These are phyloP conservation scores for Trachymyrmex cornetzi DNA, from an alignment of 1,140 invertebrate genomes.

Conservation along the genomic window DNA sequence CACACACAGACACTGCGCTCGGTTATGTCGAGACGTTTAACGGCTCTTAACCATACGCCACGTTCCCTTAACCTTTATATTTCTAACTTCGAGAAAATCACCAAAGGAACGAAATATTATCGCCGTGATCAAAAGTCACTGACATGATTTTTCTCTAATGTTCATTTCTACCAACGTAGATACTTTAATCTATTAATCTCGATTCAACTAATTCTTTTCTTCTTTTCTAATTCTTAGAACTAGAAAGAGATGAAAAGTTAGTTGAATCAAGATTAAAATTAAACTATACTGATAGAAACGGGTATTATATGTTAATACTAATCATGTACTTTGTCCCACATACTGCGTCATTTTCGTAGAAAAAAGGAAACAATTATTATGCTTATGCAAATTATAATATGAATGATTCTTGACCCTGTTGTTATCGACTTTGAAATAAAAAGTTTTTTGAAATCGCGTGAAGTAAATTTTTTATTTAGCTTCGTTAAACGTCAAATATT, in stretches of 20 bases:
- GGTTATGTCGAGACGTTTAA: constrained; percentile 72
- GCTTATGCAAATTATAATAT: neutral
- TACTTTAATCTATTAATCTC: no score
- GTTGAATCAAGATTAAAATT: no score
- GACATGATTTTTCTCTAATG: constrained; percentile 16
- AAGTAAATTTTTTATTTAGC: neutral
- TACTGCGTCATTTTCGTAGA: constrained; percentile 5
- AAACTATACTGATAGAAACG: no score
- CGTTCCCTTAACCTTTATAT: constrained; percentile 62
- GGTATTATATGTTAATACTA: neutral
- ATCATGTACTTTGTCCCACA: neutral
- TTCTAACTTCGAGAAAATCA: neutral
- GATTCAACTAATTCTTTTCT: no score
- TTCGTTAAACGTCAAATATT: neutral
- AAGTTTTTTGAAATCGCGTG: neutral
- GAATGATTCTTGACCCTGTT: neutral
- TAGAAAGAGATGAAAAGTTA: no score
- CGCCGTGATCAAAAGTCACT: neutral
- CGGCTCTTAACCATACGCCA: constrained; percentile 71
- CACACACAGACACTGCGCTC: constrained; percentile 46
- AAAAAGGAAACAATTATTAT: neutral
- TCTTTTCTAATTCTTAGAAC: no score
- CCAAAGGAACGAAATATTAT: constrained; percentile 11
- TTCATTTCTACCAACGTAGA: no score
- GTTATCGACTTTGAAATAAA: neutral